Base-by-base conservation (phyloP, 2,888 invertebrate genomes). In the Crocallis elinguaria region DNA sequence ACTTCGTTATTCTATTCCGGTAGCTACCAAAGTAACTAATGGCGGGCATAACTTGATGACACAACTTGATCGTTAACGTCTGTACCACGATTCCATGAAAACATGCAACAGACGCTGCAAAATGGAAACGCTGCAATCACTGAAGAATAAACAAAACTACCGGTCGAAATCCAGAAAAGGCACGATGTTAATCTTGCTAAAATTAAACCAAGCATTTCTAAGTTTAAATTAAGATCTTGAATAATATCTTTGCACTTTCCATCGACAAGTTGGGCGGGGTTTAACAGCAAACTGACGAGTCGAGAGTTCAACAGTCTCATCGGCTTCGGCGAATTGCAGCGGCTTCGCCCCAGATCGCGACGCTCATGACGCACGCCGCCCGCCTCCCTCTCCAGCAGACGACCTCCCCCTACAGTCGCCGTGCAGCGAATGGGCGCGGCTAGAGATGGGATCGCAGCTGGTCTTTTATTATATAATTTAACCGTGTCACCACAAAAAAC, bases 271-370 rank as follows among this genome's bases (percentile, higher is more conserved):
- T 23, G 25, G 39, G 36, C 21, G 52, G 30, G 8, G 33, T 42
- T 29, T 25, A 19, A 11, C 11, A 21, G 9, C 13, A 17, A 0
- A 14, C 6, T 8, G 43, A 13, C 32, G 44, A 55, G 57, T 66
- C 16, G 60, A 50, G 71, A 68, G 79, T 74, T 78, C 79, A 79
- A 77, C 66, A 76, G 43, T 70, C 77, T 68, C 69, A 62, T 65
- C 49, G 60, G 70, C 68, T 62, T 65, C 50, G 60, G 60, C 69
- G 70, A 74, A 69, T 73, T 79, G 75, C 69, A 73, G 56, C 33
- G 55, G 19, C 51, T 37, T 67, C 69, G 73, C 44, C 70, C 73
- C 61, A 71, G 67, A 68, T 75, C 61, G 64, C 37, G 55, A 43
- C 51, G 52, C 64, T 62, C 49, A 66, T 79, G 78, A 77, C 77